A percentile compares a stretch with the other conserved stretches of the same genome.
Evolutionary conservation across 2,113 vertebrate species (phyloP).

Genomic region (Amazona vittata): DNA sequence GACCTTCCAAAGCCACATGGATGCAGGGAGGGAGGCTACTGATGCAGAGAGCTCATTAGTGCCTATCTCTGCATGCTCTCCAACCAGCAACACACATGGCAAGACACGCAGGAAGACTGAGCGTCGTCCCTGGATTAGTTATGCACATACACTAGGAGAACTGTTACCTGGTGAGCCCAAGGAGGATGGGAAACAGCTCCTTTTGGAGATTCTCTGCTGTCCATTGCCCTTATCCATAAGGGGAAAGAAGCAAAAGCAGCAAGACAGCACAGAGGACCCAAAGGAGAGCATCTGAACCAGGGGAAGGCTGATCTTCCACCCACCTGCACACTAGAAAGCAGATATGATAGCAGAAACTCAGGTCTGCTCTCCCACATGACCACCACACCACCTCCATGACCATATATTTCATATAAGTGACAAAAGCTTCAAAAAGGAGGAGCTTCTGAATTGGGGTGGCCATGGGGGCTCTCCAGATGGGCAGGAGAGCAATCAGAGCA

Average conservation of each 20-base stretch:
- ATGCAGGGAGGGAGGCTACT: neutral
- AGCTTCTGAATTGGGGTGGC: neutral
- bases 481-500: neutral
- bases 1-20: neutral
- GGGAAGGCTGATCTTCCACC: neutral
- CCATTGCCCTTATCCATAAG: too few relatives aligned
- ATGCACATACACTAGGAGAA: neutral
- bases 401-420: accelerated
- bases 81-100: accelerated
- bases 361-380: neutral
- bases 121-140: neutral
- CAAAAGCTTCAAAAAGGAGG: neutral
- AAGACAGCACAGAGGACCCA: neutral
- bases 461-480: neutral
- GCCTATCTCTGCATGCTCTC: neutral
- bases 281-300: neutral
- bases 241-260: neutral
- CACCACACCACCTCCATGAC: neutral
- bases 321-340: too few relatives aligned
- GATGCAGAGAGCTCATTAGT: neutral
- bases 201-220: neutral
- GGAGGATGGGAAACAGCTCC: neutral
- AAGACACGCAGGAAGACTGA: neutral
- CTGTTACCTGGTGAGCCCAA: neutral
- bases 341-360: accelerated